Conservation (phyloP, 2,113 vertebrate species). For the Hippocampus abdominalis region DNA sequence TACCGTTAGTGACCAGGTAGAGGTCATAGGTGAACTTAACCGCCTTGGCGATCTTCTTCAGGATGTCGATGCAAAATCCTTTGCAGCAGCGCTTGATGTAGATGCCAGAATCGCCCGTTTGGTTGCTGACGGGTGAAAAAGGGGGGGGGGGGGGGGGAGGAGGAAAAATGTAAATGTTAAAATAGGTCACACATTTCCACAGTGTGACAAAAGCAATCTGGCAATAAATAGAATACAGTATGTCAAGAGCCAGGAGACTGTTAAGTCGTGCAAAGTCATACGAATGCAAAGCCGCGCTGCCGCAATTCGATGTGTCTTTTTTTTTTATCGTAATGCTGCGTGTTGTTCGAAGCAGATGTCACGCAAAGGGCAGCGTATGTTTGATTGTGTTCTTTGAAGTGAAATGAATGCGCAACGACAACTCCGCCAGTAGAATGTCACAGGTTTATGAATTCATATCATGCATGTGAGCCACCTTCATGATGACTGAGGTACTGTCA, state of each 20-base stretch:
- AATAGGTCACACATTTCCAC: neutral
- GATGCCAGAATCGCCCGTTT: conserved; percentile 90
- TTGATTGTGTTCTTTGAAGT: neutral
- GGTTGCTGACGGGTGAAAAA: conserved; percentile 76
- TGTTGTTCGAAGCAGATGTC: neutral
- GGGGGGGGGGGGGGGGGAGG: neutral
- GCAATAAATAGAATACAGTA: neutral
- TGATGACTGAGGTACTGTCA: conserved; percentile 14
- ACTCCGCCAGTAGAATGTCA: conserved; percentile 6
- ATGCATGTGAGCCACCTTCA: conserved; percentile 11
- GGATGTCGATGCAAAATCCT: conserved; percentile 98
- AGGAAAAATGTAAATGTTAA: neutral
- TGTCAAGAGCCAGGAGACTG: neutral
- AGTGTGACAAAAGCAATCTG: neutral
- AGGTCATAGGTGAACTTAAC: conserved; percentile 99
- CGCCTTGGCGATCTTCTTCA: conserved; percentile 96
- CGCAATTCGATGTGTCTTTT: neutral
- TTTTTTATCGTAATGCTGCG: neutral
- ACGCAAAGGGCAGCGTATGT: neutral
- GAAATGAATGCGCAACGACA: neutral
- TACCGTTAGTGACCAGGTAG: conserved; percentile 97
- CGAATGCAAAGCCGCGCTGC: neutral
- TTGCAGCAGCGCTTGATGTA: conserved; percentile 99
- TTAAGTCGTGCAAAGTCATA: neutral
- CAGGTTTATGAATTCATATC: conserved; percentile 11